A percentile compares a stretch with the other conserved stretches of the same genome.
Evolutionary conservation across 2,888 invertebrate genomes (phyloP).

Genomic region (Drosophila acutilabella): DNA sequence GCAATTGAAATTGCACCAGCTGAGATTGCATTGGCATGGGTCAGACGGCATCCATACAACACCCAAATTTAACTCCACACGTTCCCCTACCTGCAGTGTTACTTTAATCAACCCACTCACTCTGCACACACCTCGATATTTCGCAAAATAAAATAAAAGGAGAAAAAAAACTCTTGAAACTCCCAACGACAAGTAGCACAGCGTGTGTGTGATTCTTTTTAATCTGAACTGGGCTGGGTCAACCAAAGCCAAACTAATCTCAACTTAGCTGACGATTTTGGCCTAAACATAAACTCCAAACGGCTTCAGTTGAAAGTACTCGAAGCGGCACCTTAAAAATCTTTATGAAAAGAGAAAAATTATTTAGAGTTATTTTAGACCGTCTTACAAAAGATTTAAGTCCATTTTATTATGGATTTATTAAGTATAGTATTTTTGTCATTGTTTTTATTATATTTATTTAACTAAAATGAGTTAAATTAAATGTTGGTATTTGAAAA

Average conservation of each 20-base stretch:
- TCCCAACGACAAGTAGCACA: constrained; percentile 72
- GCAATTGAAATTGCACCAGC: constrained; percentile 50
- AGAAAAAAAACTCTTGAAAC: neutral
- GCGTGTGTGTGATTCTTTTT: constrained; percentile 31
- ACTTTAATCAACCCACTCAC: constrained; percentile 23
- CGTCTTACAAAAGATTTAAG: no score
- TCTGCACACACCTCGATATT: constrained; percentile 66
- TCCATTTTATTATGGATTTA: no score
- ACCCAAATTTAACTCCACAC: neutral
- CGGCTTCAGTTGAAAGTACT: constrained; percentile 47
- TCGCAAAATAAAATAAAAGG: constrained; percentile 24
- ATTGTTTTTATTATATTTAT: no score
- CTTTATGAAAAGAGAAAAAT: no score
- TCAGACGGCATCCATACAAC: constrained; percentile 49
- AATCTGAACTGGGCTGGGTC: constrained; percentile 54
- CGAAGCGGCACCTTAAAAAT: neutral
- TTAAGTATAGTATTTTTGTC: no score
- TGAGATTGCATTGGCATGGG: constrained; percentile 66
- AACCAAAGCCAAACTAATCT: constrained; percentile 12
- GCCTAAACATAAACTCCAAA: constrained; percentile 29
- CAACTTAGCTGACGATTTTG: constrained; percentile 18
- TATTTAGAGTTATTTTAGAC: no score
- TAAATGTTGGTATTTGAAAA: no score
- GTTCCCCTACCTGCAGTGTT: neutral
- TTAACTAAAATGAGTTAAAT: no score